Base-by-base conservation (phyloP, 2,797 vertebrate genomes). In the Lutjanus argentimaculatus region DNA sequence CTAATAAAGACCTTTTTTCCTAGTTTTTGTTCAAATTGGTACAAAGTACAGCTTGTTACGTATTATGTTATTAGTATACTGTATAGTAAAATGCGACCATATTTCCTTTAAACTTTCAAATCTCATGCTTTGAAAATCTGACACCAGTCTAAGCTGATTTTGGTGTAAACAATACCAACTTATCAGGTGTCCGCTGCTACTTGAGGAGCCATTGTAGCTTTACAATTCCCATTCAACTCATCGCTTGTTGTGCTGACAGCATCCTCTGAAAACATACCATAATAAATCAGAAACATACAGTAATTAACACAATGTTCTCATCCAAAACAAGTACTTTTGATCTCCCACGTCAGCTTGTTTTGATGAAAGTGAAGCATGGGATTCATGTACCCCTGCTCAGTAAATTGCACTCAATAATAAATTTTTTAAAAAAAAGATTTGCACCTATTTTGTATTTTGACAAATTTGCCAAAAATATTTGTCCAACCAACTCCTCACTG, bases 391-490 rank as follows among this genome's bases (percentile, higher is more conserved):
- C 80, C 58, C 75, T 74, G 75, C 77, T 79, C 62, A 72, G 25
- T 77, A 69, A 75, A 84, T 86, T 86, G 83, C 86, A 86, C 82
- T 67, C 53, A 19, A 51, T 70, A 25, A 53, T 68, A 69, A 78
- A 63, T 53, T n/a, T n/a, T n/a, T 62, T 66, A 77, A 71, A 45
- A 63, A 57, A 57, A 25, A 48, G 36, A 43, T 63, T 45, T 83
- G 82, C 75, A 82, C 69, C 75, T 89, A 80, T 81, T 77, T 13
- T 63, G 46, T 43, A 52, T 79, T 85, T 85, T 56, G 58, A 86
- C 74, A 40, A 67, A 77, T 65, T 21, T 25, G 56, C 63, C 74
- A 75, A 70, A 70, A 85, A 83, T 21, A 67, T 16, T 14, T 76
- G 58, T 55, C 59, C 46, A 55, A 61, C 30, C 58, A 46, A 75